Evolutionary conservation across 2,888 invertebrate species (phyloP).

Genomic region (Acronicta alni): DNA sequence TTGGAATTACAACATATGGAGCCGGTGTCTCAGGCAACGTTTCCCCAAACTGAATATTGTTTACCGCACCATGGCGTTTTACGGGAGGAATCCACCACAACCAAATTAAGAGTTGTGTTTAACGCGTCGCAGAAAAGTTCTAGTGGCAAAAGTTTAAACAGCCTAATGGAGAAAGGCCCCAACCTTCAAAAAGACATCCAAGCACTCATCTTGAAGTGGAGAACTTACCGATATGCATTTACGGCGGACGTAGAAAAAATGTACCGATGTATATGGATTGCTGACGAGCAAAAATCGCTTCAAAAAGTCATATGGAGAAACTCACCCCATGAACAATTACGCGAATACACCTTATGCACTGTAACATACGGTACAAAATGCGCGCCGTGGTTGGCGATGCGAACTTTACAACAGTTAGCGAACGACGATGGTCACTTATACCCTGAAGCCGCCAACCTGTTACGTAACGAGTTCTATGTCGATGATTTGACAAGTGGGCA

Average conservation of each 20-base stretch:
- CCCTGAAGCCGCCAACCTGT: constrained; percentile 5
- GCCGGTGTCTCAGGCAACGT: neutral
- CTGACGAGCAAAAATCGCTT: constrained; percentile 3
- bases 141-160: constrained; percentile 5
- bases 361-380: constrained; percentile 14
- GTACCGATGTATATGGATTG: constrained; percentile 8
- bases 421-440: constrained; percentile 8
- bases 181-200: constrained; percentile 9
- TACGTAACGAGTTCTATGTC: constrained; percentile 3
- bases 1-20: constrained; percentile 10
- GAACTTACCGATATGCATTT: constrained; percentile 4
- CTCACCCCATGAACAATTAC: neutral
- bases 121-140: constrained; percentile 7
- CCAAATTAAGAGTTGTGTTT: constrained; percentile 7
- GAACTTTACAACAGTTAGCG: constrained; percentile 19
- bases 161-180: constrained; percentile 8
- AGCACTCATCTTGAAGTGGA: constrained; percentile 8
- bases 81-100: constrained; percentile 6
- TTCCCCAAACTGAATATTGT: neutral
- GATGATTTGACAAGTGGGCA: constrained; percentile 8
- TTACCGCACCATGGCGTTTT: constrained; percentile 4
- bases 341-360: constrained; percentile 4
- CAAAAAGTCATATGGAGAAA: constrained; percentile 18
- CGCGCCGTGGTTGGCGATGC: constrained; percentile 20
- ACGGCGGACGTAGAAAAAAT: constrained; percentile 16